phyloP scores from a whole-genome alignment of 2,113 vertebrate genomes.

The Phyllostomus hastatus region DNA sequence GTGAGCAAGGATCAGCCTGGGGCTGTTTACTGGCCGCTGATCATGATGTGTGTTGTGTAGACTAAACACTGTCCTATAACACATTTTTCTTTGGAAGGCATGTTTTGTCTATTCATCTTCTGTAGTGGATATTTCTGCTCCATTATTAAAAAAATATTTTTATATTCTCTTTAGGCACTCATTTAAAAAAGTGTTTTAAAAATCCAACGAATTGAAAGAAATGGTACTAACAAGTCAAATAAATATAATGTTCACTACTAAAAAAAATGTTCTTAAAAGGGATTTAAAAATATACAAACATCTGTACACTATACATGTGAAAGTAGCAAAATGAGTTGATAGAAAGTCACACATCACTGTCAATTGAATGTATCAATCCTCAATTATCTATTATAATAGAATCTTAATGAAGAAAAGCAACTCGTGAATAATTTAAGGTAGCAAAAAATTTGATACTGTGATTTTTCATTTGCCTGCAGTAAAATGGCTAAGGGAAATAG shows the following conservation, averaged over 20 bases:
- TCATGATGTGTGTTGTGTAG: background rate
- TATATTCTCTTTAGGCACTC: background rate
- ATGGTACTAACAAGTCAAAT: background rate
- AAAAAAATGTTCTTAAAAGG: background rate
- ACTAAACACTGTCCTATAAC: constrained; percentile 14
- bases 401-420: background rate
- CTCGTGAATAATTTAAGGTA: background rate
- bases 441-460: background rate
- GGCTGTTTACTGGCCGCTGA: background rate
- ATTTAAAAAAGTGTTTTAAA: constrained; percentile 14
- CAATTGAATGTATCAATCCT: background rate
- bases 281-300: background rate
- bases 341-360: background rate
- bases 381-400: background rate
- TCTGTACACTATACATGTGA: background rate
- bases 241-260: background rate
- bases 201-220: background rate
- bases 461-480: background rate
- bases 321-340: background rate
- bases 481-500: background rate
- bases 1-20: background rate
- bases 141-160: background rate
- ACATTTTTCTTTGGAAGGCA: background rate
- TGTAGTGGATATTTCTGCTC: background rate
- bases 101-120: constrained; percentile 35